Percentiles rank a stretch among this genome's conserved stretches.
Evolutionary conservation across 2,113 vertebrate species (phyloP).

Genomic region (Ameiurus melas): DNA sequence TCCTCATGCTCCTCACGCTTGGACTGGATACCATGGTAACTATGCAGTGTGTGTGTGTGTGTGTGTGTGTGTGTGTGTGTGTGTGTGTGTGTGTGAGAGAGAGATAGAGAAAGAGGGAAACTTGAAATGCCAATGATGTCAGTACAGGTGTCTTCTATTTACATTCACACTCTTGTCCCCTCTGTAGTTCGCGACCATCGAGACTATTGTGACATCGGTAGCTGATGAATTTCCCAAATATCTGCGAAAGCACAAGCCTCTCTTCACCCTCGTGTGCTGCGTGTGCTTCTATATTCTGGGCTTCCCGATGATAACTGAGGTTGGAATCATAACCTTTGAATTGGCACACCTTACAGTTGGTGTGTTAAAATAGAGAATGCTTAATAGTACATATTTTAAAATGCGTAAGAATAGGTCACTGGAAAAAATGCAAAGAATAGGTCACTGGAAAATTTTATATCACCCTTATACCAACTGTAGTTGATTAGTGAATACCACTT

Average conservation of each 20-base stretch:
- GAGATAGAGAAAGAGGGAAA: constrained; percentile 3
- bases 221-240: constrained; percentile 95
- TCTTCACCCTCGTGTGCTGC: constrained; percentile 92
- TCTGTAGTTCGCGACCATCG: constrained; percentile 93
- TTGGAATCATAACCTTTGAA: constrained; percentile 56
- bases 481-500: background rate
- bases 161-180: background rate
- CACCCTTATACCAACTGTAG: background rate
- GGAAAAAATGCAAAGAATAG: background rate
- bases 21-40: constrained; percentile 96
- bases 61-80: constrained; percentile 19
- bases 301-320: constrained; percentile 98
- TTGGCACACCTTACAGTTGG: background rate
- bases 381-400: background rate
- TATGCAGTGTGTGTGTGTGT: constrained; percentile 10
- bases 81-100: constrained; percentile 20
- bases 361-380: background rate
- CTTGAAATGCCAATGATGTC: background rate
- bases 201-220: constrained; percentile 97
- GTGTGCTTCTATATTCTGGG: constrained; percentile 90
- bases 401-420: background rate
- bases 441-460: background rate
- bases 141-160: constrained; percentile 24
- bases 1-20: constrained; percentile 97
- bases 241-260: constrained; percentile 88